Evolutionary conservation across 2,888 invertebrate species (phyloP), one percentile per base, ranked within the genome.

Genomic region (Eupeodes luniger): DNA sequence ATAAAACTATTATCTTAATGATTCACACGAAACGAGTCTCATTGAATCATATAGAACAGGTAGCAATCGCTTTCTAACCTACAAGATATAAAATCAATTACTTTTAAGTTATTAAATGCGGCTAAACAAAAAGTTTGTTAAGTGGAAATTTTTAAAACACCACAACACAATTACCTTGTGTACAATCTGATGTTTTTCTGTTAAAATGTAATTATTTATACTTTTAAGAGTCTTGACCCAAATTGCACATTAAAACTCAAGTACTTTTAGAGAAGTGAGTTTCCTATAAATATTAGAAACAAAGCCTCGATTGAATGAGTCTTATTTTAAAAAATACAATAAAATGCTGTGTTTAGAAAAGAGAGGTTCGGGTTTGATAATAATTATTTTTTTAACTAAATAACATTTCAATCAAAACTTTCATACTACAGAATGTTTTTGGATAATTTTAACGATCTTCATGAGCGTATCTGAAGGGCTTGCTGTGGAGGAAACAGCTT

Each of bases 221-320:
- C 14, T 36, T 47, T 53, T 12, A 55, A 64, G 3, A n/a, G 0
- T 44, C 70, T 70, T 69, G 69, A 82, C 51, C 55, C 55, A 55
- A 82, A 77, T 70, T 82, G 40, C 55, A 55, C 19, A 55, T 3
- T 11, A 27, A 6, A 64, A 11, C 34, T 74, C 9, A 67, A 83
- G 79, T 61, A 10, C 40, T 40, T 40, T 5, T 40, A 4, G 64
- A 49, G 47, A 2, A 61, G n/a, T 40, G 19, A 14, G 1, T 47
- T 76, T 81, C 55, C 66, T 61, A 85, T 81, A 81, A 77, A 85
- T 70, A 81, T 66, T 34, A 51, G 62, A 57, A 5, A 51, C 27
- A 40, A 40, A 16, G 70, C 36, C 7, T 27, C 12, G 0, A 14
- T 47, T 3, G 9, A 40, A 40, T 11, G 44, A 66, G 70, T 72